A percentile compares a stretch with the other conserved stretches of the same genome.
Conservation (phyloP, 2,113 vertebrate genomes). For the Desmodus rotundus region DNA sequence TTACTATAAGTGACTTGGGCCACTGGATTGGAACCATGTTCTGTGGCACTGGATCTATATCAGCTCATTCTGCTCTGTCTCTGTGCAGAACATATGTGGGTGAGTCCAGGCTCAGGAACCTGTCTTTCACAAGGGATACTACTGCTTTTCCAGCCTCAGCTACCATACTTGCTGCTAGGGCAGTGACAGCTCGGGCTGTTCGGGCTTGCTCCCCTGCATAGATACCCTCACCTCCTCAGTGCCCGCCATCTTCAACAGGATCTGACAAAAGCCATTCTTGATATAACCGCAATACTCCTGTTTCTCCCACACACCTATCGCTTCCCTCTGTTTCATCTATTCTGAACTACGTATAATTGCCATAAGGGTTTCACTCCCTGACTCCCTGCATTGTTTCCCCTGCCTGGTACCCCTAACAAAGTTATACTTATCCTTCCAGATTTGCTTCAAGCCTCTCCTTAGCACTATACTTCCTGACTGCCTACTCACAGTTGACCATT, state of each 20-base stretch:
- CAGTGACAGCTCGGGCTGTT: no score
- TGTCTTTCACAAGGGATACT: no score
- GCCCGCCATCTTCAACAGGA: no score
- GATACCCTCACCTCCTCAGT: no score
- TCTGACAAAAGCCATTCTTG: background rate
- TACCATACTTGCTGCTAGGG: no score
- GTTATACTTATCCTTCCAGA: background rate
- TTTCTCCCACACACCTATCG: background rate
- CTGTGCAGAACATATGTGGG: constrained; percentile 74
- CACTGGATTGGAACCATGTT: constrained; percentile 95
- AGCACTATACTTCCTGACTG: background rate
- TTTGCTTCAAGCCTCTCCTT: background rate
- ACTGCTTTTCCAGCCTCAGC: no score
- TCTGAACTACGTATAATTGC: background rate
- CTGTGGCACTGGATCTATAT: constrained; percentile 92
- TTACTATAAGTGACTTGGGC: constrained; percentile 98
- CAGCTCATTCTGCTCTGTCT: constrained; percentile 94
- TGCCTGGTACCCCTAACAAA: background rate
- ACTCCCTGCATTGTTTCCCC: background rate
- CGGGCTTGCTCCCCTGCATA: no score
- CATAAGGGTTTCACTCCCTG: background rate
- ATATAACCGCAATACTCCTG: background rate
- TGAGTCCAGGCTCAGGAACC: no score
- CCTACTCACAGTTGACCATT: background rate
- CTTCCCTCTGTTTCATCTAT: background rate